These are phyloP conservation scores for Eucriotettix oculatus DNA, from an alignment of 2,888 invertebrate species.

Conservation along the genomic window DNA sequence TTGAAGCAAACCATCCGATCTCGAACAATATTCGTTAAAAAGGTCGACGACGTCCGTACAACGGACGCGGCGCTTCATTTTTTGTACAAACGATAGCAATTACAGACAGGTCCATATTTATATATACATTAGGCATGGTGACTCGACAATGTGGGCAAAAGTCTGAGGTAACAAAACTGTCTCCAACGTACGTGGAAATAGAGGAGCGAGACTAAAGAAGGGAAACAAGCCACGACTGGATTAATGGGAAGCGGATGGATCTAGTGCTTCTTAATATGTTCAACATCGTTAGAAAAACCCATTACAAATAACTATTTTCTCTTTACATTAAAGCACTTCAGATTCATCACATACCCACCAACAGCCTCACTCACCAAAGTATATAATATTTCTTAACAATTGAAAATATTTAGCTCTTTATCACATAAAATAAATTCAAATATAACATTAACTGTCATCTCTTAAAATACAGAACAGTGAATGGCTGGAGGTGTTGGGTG, in stretches of 20 bases:
- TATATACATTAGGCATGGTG: constrained; percentile 11
- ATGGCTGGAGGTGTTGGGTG: constrained; percentile 1
- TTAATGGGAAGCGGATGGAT: no score
- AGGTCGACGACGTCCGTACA: constrained; percentile 9
- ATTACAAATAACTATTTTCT: neutral
- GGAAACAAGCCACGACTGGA: no score
- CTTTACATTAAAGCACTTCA: constrained; percentile 10
- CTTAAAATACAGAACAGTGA: neutral
- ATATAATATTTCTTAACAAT: constrained; percentile 1
- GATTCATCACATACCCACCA: constrained; percentile 1
- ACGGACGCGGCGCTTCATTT: constrained; percentile 6
- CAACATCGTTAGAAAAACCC: no score
- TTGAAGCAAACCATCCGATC: constrained; percentile 3
- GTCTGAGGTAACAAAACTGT: constrained; percentile 10
- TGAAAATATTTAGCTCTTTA: neutral
- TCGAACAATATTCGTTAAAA: constrained; percentile 4
- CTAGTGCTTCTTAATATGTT: no score
- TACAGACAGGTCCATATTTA: constrained; percentile 12
- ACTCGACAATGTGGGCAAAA: constrained; percentile 10
- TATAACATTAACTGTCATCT: no score
- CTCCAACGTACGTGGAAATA: constrained; percentile 1
- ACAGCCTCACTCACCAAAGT: neutral
- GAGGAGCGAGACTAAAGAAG: no score
- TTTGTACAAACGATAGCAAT: constrained; percentile 13
- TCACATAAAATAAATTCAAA: constrained; percentile 3